Evolutionary conservation across 2,888 invertebrate species (phyloP).

Genomic region (Esperia sulphurella): DNA sequence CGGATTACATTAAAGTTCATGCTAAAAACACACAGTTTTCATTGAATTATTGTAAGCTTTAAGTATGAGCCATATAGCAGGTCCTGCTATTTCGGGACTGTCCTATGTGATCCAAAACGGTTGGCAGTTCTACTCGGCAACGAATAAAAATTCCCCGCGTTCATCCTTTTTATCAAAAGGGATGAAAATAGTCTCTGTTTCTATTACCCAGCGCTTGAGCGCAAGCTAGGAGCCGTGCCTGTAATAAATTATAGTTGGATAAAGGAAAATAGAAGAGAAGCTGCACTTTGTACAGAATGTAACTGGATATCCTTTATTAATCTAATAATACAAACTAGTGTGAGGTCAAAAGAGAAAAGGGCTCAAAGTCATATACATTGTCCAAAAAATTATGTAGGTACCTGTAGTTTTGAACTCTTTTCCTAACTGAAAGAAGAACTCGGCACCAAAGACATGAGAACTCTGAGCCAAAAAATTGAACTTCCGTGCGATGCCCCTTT

Average conservation of each 20-base stretch:
- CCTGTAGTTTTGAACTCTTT: too few relatives aligned
- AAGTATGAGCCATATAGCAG: not conserved
- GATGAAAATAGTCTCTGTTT: slow-evolving; percentile 38
- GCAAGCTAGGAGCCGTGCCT: slow-evolving; percentile 11
- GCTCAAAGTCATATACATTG: too few relatives aligned
- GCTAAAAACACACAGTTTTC: not conserved
- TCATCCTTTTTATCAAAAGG: slow-evolving; percentile 44
- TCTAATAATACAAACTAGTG: not conserved
- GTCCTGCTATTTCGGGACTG: not conserved
- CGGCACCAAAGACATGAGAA: too few relatives aligned
- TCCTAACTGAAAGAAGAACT: too few relatives aligned
- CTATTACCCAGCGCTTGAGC: slow-evolving; percentile 29
- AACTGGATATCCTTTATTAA: not conserved
- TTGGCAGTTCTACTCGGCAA: slow-evolving; percentile 11
- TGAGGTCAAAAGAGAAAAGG: too few relatives aligned
- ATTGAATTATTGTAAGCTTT: not conserved
- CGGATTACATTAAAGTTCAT: too few relatives aligned
- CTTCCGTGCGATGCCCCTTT: too few relatives aligned
- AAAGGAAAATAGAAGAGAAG: not conserved
- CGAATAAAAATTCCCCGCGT: slow-evolving; percentile 39
- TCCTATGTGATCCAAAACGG: not conserved
- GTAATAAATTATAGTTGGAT: slow-evolving; percentile 14
- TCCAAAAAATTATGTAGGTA: too few relatives aligned
- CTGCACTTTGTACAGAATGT: not conserved
- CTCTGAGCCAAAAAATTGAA: too few relatives aligned